A percentile compares a stretch with the other conserved stretches of the same genome.
Evolutionary conservation across 2,113 vertebrate genomes (phyloP).

Genomic region (Callipepla squamata): DNA sequence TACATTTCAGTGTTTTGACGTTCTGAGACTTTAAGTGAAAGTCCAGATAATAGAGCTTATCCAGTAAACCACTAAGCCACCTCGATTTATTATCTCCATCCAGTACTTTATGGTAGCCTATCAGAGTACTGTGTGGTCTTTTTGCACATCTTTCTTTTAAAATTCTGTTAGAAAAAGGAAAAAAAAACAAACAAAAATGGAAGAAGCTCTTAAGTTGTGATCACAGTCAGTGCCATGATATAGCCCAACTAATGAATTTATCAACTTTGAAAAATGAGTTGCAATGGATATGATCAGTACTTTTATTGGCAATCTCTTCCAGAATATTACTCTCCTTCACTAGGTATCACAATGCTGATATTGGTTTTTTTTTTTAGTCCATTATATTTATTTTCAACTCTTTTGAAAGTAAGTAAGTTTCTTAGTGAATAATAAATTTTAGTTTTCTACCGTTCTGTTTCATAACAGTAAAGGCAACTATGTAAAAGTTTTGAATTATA

Average conservation of each 20-base stretch:
- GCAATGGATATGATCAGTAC: background rate
- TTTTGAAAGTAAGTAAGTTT: background rate
- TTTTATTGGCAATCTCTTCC: background rate
- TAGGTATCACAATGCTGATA: background rate
- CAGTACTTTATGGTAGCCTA: background rate
- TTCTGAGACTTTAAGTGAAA: background rate
- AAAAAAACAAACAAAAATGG: background rate
- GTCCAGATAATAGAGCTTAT: background rate
- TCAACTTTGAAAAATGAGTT: background rate
- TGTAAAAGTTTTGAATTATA: background rate
- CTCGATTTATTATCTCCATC: background rate
- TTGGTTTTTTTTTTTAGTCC: background rate
- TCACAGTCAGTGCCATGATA: background rate
- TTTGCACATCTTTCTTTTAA: background rate
- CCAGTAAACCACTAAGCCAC: background rate
- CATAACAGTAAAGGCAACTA: background rate
- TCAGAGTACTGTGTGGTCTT: background rate
- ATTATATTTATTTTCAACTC: background rate
- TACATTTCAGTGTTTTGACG: background rate
- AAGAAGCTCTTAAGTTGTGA: background rate
- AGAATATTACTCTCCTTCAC: background rate
- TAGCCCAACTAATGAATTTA: background rate
- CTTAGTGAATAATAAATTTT: background rate
- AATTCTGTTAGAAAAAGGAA: background rate
- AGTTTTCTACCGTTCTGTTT: background rate